A percentile compares a stretch with the other conserved stretches of the same genome.
These are phyloP conservation scores for Ceratitis capitata DNA, from an alignment of 1,140 invertebrate genomes.

Conservation along the genomic window DNA sequence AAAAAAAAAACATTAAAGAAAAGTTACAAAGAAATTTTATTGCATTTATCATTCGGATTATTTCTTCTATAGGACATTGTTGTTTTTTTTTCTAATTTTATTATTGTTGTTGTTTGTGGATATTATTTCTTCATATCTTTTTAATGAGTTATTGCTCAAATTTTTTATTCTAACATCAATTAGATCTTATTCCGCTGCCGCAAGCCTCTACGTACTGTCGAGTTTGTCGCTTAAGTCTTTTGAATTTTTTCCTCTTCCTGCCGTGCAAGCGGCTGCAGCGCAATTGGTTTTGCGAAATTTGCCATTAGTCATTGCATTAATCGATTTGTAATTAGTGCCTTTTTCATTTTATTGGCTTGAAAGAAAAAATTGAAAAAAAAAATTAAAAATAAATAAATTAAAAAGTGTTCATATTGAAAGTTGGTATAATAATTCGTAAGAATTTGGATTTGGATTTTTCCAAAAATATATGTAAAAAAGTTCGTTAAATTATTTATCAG, in stretches of 20 bases:
- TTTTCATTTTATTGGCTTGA: background rate
- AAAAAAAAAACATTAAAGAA: background rate
- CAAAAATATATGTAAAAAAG: no score
- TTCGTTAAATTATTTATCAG: no score
- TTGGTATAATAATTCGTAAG: no score
- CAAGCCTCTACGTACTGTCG: background rate
- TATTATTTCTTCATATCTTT: background rate
- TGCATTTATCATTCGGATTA: no score
- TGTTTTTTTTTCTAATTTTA: no score
- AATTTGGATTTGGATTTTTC: no score
- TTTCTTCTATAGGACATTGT: background rate
- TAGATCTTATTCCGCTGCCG: background rate
- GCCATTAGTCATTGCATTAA: background rate
- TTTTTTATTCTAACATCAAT: background rate
- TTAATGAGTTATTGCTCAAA: background rate
- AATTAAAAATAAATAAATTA: no score
- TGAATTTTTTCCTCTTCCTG: background rate
- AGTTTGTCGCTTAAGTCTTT: background rate
- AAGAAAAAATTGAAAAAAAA: no score
- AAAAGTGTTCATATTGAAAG: no score
- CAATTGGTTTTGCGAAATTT: background rate
- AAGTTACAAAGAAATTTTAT: background rate
- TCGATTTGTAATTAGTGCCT: background rate
- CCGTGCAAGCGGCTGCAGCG: background rate
- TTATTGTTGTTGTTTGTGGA: background rate